A percentile compares a stretch with the other conserved stretches of the same genome.
phyloP scores from a whole-genome alignment of 2,888 invertebrate species.

The Spialia ferax region DNA sequence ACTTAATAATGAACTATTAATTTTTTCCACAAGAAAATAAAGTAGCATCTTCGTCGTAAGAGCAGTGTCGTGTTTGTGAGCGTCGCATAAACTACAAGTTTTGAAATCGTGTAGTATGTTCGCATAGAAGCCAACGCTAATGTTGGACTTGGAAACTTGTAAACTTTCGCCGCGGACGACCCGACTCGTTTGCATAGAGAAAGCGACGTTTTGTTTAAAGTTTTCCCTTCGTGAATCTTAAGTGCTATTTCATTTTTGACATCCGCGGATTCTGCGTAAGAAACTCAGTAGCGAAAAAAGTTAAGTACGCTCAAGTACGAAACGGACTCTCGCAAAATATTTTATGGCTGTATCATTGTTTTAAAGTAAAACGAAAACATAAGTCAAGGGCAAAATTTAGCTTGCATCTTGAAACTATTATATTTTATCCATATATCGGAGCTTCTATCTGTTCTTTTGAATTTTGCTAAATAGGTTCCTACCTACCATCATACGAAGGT shows the following conservation, averaged over 20 bases:
- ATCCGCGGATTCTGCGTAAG: constrained; percentile 44
- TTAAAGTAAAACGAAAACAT: too few relatives aligned
- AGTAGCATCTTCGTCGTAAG: too few relatives aligned
- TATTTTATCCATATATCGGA: too few relatives aligned
- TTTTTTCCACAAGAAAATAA: too few relatives aligned
- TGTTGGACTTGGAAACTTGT: constrained; percentile 50
- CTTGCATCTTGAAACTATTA: too few relatives aligned
- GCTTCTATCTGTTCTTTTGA: too few relatives aligned
- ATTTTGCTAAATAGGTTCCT: too few relatives aligned
- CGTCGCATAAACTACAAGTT: constrained; percentile 43
- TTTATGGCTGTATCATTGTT: too few relatives aligned
- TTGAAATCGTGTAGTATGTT: constrained; percentile 41
- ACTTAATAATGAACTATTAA: too few relatives aligned
- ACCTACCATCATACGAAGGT: too few relatives aligned
- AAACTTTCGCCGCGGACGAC: constrained; percentile 67
- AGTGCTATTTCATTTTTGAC: constrained; percentile 68
- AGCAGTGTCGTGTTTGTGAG: constrained; percentile 48
- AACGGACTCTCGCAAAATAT: not conserved
- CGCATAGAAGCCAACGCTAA: constrained; percentile 44
- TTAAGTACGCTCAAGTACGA: not conserved
- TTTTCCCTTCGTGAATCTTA: constrained; percentile 73
- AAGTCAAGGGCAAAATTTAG: too few relatives aligned
- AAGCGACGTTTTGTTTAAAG: constrained; percentile 71
- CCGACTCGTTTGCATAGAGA: constrained; percentile 76
- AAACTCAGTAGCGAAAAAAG: constrained; percentile 18